phyloP scores from a whole-genome alignment of 2,797 vertebrate species.

The Lophotriccus pileatus region DNA sequence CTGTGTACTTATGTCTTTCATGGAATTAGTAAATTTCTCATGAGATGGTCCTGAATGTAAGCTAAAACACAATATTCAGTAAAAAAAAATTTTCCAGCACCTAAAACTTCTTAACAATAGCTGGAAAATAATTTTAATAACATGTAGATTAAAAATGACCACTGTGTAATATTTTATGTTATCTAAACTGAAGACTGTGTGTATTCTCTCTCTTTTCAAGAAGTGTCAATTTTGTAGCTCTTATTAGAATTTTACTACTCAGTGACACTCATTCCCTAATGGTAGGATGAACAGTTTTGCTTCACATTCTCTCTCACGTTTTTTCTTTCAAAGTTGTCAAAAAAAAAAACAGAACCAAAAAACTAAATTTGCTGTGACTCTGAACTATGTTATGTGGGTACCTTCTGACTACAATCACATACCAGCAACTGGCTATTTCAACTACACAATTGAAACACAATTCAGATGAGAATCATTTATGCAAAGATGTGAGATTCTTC shows the following conservation, averaged over 20 bases:
- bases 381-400: neutral
- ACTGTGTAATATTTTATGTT: neutral
- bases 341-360: neutral
- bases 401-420: neutral
- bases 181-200: neutral
- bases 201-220: neutral
- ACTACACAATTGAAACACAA: neutral
- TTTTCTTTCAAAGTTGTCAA: neutral
- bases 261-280: neutral
- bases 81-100: neutral
- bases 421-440: neutral
- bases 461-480: neutral
- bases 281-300: neutral
- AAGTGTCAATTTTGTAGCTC: neutral
- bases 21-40: neutral
- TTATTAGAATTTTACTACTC: neutral
- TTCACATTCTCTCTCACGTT: neutral
- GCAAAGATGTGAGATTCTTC: neutral
- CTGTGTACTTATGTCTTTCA: neutral
- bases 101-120: neutral
- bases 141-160: neutral
- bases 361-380: neutral
- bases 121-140: neutral
- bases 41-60: neutral
- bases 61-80: neutral